These are phyloP conservation scores for Pangasius larnaudii DNA, from an alignment of 2,797 vertebrate species.

Conservation along the genomic window DNA sequence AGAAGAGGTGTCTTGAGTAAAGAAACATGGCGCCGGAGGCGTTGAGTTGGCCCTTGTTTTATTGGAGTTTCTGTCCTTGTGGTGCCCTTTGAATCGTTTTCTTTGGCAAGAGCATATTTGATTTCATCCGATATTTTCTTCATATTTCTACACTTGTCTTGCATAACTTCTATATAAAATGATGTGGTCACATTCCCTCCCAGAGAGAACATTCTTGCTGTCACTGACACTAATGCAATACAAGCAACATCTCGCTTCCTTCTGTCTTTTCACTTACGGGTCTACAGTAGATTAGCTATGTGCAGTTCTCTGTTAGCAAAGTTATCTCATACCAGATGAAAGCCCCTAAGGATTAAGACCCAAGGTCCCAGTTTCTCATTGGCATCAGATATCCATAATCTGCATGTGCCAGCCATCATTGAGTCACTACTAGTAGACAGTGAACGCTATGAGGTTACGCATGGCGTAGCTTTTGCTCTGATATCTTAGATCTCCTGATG, in stretches of 20 bases:
- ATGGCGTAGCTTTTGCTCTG: neutral
- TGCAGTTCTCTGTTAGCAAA: neutral
- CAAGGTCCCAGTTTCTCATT: neutral
- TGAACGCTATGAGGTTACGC: neutral
- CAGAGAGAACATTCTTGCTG: conserved; percentile 11
- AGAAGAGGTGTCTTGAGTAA: conserved; percentile 22
- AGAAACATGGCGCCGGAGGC: conserved; percentile 29
- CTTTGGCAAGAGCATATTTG: conserved; percentile 46
- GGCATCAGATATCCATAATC: neutral
- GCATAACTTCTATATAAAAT: conserved; percentile 47
- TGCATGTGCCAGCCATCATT: neutral
- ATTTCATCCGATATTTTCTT: conserved; percentile 51
- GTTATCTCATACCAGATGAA: neutral
- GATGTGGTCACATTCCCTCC: conserved; percentile 30
- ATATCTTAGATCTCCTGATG: neutral
- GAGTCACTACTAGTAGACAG: neutral
- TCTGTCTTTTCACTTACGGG: neutral
- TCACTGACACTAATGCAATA: conserved; percentile 22
- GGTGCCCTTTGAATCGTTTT: conserved; percentile 45
- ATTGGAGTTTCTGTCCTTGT: conserved; percentile 37
- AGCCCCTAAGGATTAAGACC: neutral
- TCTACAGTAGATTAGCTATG: neutral
- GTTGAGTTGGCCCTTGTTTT: conserved; percentile 20
- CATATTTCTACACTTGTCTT: conserved; percentile 55
- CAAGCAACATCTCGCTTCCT: conserved; percentile 2